Evolutionary conservation across 2,797 vertebrate genomes (phyloP).

Genomic region (Sebastes minor): DNA sequence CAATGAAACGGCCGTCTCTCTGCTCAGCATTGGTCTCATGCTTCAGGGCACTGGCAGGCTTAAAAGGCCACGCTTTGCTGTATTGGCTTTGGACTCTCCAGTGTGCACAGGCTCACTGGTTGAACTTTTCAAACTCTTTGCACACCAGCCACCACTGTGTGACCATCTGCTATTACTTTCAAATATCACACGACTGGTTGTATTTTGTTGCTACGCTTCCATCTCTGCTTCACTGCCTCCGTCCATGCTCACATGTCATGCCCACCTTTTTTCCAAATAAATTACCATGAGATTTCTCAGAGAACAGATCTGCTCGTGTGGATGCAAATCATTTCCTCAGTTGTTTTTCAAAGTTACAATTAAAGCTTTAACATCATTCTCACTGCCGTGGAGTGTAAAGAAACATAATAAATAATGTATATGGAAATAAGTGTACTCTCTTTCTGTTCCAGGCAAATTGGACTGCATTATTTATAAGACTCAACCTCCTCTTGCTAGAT

Average conservation of each 20-base stretch:
- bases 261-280: background rate
- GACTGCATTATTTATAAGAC: conserved; percentile 27
- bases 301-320: background rate
- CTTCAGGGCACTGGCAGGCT: conserved; percentile 5
- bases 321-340: background rate
- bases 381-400: background rate
- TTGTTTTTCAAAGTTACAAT: background rate
- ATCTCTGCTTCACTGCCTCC: background rate
- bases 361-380: background rate
- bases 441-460: conserved; percentile 9
- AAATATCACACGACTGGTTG: conserved; percentile 9
- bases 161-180: conserved; percentile 26
- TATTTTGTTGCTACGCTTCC: background rate
- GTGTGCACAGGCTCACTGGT: background rate
- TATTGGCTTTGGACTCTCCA: background rate
- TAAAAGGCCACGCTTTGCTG: background rate
- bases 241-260: background rate
- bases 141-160: background rate
- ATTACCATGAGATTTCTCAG: background rate
- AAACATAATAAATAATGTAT: conserved; percentile 31
- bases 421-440: background rate
- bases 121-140: conserved; percentile 7
- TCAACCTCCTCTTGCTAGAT: background rate
- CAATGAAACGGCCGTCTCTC: background rate
- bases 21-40: background rate